phyloP scores from a whole-genome alignment of 2,113 vertebrate species.

The Bos indicus region DNA sequence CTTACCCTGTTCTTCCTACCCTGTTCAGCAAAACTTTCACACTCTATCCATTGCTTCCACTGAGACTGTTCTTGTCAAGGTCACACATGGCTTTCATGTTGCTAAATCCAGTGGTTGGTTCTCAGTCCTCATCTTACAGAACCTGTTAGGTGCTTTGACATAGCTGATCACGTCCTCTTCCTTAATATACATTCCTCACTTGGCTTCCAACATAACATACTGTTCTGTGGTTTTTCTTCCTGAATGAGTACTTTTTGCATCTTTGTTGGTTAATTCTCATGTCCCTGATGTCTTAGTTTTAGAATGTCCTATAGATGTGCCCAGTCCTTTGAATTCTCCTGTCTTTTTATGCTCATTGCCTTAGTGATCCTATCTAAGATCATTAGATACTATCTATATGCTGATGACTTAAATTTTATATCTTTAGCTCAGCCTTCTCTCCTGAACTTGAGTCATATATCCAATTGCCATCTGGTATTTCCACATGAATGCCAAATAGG shows the following conservation, averaged over 20 bases:
- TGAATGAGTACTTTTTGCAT: neutral
- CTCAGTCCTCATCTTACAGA: neutral
- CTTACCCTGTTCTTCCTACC: neutral
- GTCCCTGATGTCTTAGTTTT: neutral
- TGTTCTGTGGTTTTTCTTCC: neutral
- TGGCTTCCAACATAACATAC: neutral
- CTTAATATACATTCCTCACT: neutral
- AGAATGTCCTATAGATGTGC: neutral
- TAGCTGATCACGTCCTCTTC: neutral
- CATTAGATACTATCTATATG: neutral
- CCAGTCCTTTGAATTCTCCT: neutral
- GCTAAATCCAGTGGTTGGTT: neutral
- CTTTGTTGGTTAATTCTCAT: neutral
- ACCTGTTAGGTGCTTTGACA: neutral
- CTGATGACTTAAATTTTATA: neutral
- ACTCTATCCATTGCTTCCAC: neutral
- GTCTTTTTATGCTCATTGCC: neutral
- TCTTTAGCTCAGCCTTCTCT: neutral
- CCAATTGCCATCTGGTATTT: neutral
- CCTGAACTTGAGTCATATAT: neutral
- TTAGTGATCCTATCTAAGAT: neutral
- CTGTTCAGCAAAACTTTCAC: neutral
- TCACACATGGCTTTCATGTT: neutral
- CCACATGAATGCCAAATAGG: neutral
- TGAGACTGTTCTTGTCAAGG: neutral